A percentile compares a stretch with the other conserved stretches of the same genome.
These are phyloP conservation scores for Heterodera filipjevi DNA, from an alignment of 2,888 invertebrate genomes.

Conservation along the genomic window DNA sequence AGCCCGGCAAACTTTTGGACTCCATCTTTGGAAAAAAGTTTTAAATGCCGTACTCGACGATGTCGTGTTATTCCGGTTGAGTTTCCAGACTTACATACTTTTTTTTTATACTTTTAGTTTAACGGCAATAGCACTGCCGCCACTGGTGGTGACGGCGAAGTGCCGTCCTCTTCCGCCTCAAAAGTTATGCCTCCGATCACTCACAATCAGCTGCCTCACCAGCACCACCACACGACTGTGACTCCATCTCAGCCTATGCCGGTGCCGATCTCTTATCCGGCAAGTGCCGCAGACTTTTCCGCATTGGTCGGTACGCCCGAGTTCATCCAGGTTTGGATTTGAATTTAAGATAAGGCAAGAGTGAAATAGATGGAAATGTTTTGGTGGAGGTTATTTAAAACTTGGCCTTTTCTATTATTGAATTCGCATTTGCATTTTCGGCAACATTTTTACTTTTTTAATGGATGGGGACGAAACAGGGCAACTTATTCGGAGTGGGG, in stretches of 20 bases:
- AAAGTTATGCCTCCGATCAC: neutral
- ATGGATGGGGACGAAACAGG: too few relatives aligned
- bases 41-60: too few relatives aligned
- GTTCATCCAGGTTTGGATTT: constrained; percentile 35
- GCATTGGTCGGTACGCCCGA: constrained; percentile 36
- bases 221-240: neutral
- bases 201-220: neutral
- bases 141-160: neutral
- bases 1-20: too few relatives aligned
- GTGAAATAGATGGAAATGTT: too few relatives aligned
- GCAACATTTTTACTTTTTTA: too few relatives aligned
- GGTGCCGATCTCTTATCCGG: constrained; percentile 36
- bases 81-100: neutral
- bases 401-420: too few relatives aligned
- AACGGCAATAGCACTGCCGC: neutral
- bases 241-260: constrained; percentile 33
- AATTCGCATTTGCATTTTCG: too few relatives aligned
- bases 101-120: neutral
- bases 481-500: too few relatives aligned
- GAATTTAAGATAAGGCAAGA: neutral
- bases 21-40: too few relatives aligned
- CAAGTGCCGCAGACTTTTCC: neutral
- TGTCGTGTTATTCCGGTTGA: neutral
- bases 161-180: neutral
- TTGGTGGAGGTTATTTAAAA: too few relatives aligned